A percentile compares a stretch with the other conserved stretches of the same genome.
Evolutionary conservation across 1,140 invertebrate species (phyloP).

Genomic region (Sarcophaga peregrina): DNA sequence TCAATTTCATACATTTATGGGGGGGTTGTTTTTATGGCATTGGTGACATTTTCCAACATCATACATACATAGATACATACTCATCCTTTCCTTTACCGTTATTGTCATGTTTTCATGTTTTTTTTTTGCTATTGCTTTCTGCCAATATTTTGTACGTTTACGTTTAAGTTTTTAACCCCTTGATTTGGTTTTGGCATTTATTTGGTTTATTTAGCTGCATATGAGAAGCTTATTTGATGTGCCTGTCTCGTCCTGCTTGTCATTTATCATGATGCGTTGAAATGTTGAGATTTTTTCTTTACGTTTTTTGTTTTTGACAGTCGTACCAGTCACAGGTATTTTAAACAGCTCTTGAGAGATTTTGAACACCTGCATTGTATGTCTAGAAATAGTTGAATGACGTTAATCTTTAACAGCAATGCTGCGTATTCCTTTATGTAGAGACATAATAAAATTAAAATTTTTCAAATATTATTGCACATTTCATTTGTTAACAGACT

Average conservation of each 20-base stretch:
- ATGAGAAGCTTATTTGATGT: conserved; percentile 20
- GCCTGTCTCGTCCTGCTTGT: neutral
- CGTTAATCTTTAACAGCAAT: neutral
- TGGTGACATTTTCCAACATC: neutral
- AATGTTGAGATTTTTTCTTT: conserved; percentile 12
- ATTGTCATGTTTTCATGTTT: neutral
- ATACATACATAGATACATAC: too few species aligned
- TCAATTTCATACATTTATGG: conserved; percentile 41
- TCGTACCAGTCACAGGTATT: conserved; percentile 19
- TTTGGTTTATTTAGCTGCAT: neutral
- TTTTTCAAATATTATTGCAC: neutral
- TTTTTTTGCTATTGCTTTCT: neutral
- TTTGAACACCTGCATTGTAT: conserved; percentile 10
- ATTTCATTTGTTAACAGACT: too few species aligned
- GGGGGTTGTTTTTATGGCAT: conserved; percentile 23
- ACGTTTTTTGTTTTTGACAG: neutral
- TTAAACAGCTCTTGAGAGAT: neutral
- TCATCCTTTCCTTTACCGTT: too few species aligned
- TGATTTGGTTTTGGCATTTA: neutral
- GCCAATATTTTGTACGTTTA: conserved; percentile 3
- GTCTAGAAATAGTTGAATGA: neutral
- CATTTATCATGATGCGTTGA: neutral
- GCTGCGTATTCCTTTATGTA: neutral
- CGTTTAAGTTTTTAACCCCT: neutral
- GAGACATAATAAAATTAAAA: neutral